A percentile compares a stretch with the other conserved stretches of the same genome.
Evolutionary conservation across 2,113 vertebrate species (phyloP).

Genomic region (Heterocephalus glaber): DNA sequence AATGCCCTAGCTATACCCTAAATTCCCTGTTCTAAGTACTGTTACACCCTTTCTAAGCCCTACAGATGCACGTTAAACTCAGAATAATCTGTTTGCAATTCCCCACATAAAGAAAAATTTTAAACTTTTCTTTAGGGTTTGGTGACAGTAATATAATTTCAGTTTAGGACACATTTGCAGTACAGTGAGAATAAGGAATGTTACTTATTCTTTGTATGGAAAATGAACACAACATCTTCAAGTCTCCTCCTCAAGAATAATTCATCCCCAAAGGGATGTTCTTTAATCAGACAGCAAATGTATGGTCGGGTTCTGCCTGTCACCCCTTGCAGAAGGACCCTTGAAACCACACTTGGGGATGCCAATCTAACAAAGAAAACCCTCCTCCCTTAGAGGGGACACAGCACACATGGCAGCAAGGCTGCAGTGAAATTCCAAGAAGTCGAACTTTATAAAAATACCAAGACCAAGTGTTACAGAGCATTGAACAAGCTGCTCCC

Average conservation of each 20-base stretch:
- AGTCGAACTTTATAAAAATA: slow-evolving; percentile 27
- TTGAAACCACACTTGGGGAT: neutral
- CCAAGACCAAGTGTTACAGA: slow-evolving; percentile 4
- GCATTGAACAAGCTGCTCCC: neutral
- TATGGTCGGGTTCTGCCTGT: neutral
- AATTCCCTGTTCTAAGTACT: too few species aligned
- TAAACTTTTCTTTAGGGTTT: slow-evolving; percentile 24
- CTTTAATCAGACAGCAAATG: neutral
- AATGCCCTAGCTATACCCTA: neutral
- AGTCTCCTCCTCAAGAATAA: neutral
- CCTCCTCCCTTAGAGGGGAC: neutral
- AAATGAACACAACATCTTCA: neutral
- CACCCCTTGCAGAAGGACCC: neutral
- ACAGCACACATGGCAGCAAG: neutral
- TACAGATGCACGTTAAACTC: neutral
- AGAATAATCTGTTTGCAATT: neutral
- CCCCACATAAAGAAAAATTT: neutral
- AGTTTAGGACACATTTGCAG: slow-evolving; percentile 21
- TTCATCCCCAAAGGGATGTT: neutral
- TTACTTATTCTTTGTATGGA: slow-evolving; percentile 27
- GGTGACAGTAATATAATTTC: neutral
- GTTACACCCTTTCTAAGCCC: neutral
- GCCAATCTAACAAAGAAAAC: neutral
- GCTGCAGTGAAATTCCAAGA: neutral
- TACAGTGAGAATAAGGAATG: neutral